A percentile compares a stretch with the other conserved stretches of the same genome.
phyloP scores from a whole-genome alignment of 2,113 vertebrate genomes.

The Hucho hucho region DNA sequence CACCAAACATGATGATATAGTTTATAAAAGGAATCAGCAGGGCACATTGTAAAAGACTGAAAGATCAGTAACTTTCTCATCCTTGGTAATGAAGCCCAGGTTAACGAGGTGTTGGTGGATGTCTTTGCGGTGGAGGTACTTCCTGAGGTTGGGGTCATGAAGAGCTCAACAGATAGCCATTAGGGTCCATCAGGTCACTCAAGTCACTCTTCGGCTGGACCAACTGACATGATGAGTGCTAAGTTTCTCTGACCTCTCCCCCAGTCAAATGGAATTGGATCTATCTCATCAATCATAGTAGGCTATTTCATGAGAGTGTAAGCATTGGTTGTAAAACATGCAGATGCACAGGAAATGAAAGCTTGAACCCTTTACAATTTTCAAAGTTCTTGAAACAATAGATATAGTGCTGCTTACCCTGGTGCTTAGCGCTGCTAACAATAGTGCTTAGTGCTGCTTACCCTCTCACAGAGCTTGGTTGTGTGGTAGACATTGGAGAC shows the following conservation, averaged over 20 bases:
- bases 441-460: constrained; percentile 6
- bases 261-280: not conserved
- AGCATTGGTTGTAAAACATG: too few species aligned
- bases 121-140: constrained; percentile 25
- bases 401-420: too few species aligned
- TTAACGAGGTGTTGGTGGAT: constrained; percentile 13
- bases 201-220: constrained; percentile 24
- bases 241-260: not conserved
- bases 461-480: constrained; percentile 21
- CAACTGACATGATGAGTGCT: constrained; percentile 10
- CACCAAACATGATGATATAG: not conserved
- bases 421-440: not conserved
- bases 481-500: constrained; percentile 13
- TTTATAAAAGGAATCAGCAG: not conserved
- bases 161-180: constrained; percentile 18
- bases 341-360: too few species aligned
- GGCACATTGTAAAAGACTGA: not conserved
- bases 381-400: not conserved
- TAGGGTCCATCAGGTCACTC: constrained; percentile 30
- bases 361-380: not conserved
- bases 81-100: constrained; percentile 26
- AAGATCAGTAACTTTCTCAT: constrained; percentile 22
- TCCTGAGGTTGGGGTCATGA: constrained; percentile 24
- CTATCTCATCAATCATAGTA: too few species aligned
- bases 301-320: too few species aligned